Percentiles rank a stretch among this genome's conserved stretches.
Conservation (phyloP, 1,140 invertebrate genomes). For the Drosophila sp. region DNA sequence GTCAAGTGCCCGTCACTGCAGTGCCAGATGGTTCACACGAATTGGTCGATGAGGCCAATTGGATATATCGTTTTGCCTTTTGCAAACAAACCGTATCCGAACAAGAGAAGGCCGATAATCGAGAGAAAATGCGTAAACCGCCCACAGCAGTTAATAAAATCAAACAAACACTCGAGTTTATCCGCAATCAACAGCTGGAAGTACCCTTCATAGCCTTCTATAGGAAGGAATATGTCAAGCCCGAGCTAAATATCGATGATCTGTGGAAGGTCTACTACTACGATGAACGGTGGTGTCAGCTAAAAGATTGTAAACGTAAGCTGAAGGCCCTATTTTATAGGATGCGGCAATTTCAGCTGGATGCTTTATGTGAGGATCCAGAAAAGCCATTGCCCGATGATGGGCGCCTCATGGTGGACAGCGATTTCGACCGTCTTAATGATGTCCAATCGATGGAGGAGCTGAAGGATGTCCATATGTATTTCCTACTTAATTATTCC, state of each 20-base stretch:
- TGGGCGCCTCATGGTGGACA: conserved; percentile 92
- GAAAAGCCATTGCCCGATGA: conserved; percentile 93
- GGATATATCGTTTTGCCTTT: conserved; percentile 98
- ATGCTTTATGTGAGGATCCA: conserved; percentile 91
- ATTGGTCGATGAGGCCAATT: conserved; percentile 96
- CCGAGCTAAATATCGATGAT: conserved; percentile 97
- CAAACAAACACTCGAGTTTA: conserved; percentile 96
- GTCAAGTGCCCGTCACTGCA: conserved; percentile 92
- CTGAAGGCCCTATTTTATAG: conserved; percentile 93
- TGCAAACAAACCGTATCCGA: conserved; percentile 91
- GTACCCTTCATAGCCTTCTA: conserved; percentile 99
- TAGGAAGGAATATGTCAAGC: conserved; percentile 98
- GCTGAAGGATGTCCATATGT: conserved; percentile 95
- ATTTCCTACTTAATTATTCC: conserved; percentile 96
- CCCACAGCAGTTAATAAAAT: conserved; percentile 91
- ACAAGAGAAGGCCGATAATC: conserved; percentile 85
- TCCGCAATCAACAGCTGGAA: conserved; percentile 96
- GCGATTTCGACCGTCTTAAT: conserved; percentile 92
- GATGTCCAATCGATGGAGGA: conserved; percentile 95
- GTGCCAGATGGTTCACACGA: conserved; percentile 93
- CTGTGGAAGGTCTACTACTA: conserved; percentile 98
- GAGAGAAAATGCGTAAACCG: conserved; percentile 77
- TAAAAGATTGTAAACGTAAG: conserved; percentile 93
- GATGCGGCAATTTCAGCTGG: conserved; percentile 95
- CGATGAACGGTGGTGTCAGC: conserved; percentile 98